Percentiles rank a stretch among this genome's conserved stretches.
phyloP scores from a whole-genome alignment of 2,888 invertebrate genomes.

The Drosophila buzzatii region DNA sequence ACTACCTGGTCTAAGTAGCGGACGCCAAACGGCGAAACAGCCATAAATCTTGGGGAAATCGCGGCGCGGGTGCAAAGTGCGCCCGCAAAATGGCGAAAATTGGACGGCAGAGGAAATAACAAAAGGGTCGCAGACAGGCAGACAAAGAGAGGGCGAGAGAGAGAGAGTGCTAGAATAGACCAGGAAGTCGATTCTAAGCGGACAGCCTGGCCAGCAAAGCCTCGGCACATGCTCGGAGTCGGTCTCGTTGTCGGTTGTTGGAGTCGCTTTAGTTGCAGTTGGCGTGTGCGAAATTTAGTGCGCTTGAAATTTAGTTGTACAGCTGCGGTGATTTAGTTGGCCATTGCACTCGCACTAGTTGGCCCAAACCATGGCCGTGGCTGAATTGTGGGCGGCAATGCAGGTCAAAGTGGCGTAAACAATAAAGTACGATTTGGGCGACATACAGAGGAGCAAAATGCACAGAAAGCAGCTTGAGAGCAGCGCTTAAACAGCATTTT shows the following conservation, averaged over 20 bases:
- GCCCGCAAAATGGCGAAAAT: conserved; percentile 76
- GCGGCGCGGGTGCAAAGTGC: conserved; percentile 73
- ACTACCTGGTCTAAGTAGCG: conserved; percentile 59
- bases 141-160: neutral
- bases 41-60: conserved; percentile 81
- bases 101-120: conserved; percentile 68
- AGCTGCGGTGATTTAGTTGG: conserved; percentile 72
- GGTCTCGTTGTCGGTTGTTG: neutral
- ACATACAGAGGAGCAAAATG: neutral
- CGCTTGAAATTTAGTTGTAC: conserved; percentile 79
- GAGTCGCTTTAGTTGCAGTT: conserved; percentile 48
- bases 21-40: conserved; percentile 54
- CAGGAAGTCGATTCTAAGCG: conserved; percentile 43
- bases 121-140: conserved; percentile 37
- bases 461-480: neutral
- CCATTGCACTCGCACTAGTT: conserved; percentile 39
- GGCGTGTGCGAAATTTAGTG: conserved; percentile 74
- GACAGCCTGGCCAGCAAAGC: conserved; percentile 36
- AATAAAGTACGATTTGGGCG: conserved; percentile 25
- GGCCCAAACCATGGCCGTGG: conserved; percentile 24
- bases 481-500: too few relatives aligned
- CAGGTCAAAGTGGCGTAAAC: conserved; percentile 40
- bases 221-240: conserved; percentile 37
- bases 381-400: conserved; percentile 29
- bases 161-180: neutral